Conservation (phyloP, 2,888 invertebrate genomes). For the Incurvaria masculella region DNA sequence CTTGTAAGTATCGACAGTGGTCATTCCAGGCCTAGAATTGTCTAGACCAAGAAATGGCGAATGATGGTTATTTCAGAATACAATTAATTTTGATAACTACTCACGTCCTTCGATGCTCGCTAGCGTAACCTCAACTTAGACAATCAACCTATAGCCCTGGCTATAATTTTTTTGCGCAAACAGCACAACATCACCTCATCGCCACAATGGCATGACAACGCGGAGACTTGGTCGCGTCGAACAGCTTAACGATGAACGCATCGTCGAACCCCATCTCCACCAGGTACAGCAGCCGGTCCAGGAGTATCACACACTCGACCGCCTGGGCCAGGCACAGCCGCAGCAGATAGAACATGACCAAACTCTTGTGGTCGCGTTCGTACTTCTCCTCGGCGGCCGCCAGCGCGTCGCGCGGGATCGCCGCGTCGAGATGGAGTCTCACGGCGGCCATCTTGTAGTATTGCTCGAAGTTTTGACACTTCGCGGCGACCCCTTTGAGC, state of each 20-base stretch:
- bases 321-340: slow-evolving; percentile 74
- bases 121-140: no score
- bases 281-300: slow-evolving; percentile 78
- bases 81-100: no score
- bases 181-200: slow-evolving; percentile 41
- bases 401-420: slow-evolving; percentile 30
- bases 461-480: slow-evolving; percentile 61
- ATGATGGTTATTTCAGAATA: no score
- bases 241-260: slow-evolving; percentile 67
- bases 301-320: slow-evolving; percentile 75
- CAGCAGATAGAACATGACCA: slow-evolving; percentile 74
- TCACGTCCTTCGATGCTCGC: no score
- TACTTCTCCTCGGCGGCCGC: slow-evolving; percentile 23
- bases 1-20: no score
- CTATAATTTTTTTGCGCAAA: no score
- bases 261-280: slow-evolving; percentile 58
- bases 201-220: slow-evolving; percentile 75
- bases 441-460: slow-evolving; percentile 67
- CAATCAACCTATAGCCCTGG: no score
- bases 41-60: no score
- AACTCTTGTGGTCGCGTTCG: slow-evolving; percentile 47
- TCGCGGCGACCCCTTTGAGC: slow-evolving; percentile 61
- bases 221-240: slow-evolving; percentile 82
- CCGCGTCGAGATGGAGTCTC: slow-evolving; percentile 55
- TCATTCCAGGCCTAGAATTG: no score